A percentile compares a stretch with the other conserved stretches of the same genome.
phyloP scores from a whole-genome alignment of 2,113 vertebrate species.

The Muntiacus muntjak region DNA sequence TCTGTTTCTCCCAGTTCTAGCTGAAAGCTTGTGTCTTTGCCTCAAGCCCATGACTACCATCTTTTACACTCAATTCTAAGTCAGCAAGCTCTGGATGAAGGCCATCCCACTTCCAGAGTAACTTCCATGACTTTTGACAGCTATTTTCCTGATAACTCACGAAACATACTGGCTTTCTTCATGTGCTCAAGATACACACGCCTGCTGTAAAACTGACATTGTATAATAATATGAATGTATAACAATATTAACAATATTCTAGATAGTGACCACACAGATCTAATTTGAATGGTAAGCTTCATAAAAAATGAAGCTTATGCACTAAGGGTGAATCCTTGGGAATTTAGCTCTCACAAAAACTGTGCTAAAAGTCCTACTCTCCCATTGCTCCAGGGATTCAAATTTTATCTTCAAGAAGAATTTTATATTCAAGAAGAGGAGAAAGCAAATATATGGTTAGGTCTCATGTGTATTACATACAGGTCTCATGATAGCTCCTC shows the following conservation, averaged over 20 bases:
- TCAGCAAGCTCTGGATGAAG: not conserved
- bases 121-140: not conserved
- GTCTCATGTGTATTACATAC: not conserved
- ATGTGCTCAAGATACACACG: not conserved
- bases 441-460: not conserved
- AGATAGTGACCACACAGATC: not conserved
- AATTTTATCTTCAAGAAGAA: not conserved
- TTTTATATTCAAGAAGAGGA: not conserved
- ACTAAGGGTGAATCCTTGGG: not conserved
- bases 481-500: not conserved
- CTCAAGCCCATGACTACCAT: not conserved
- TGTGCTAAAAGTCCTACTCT: not conserved
- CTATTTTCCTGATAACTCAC: not conserved
- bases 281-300: not conserved
- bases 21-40: not conserved
- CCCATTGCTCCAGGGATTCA: not conserved
- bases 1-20: not conserved
- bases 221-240: not conserved
- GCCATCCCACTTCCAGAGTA: not conserved
- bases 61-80: not conserved
- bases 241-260: not conserved
- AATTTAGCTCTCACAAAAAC: not conserved
- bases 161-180: not conserved
- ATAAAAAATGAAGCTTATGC: not conserved
- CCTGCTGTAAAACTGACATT: not conserved